Base-by-base conservation (phyloP, 2,888 invertebrate genomes). In the Dione juno region DNA sequence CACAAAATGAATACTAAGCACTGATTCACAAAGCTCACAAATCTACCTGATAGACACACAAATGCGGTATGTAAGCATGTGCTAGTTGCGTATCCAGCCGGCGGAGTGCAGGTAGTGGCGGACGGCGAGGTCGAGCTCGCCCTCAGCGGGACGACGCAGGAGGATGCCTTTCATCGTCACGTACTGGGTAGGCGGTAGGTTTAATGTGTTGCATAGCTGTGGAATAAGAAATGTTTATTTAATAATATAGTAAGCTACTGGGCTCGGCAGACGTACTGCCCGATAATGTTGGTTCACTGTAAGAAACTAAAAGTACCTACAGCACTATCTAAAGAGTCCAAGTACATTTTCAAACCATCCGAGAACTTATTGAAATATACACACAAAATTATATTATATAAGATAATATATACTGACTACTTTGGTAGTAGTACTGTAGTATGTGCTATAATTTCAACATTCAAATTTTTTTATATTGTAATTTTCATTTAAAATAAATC, bases 111-210 rank as follows among this genome's bases (percentile, higher is more conserved):
- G 82, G 81, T 93, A 93, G 69, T 89, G 89, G 0, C 85, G 75
- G 48, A 93, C 82, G 59, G 89, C 81, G 66, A 81, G 76, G 80
- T 92, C 92, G 2, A 87, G 70, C 66, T 92, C 92, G 70, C 78
- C 78, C 79, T 90, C 88, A 54, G 84, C 78, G 8, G 84, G 77
- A 74, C 96, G 96, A 84, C 96, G 95, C 70, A 98, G 94, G 75
- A 98, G 94, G 78, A 97, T 95, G 14, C 98, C 96, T 90, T 98
- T 98, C 87, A 98, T 94, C 5, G 97, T 97, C 79, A 97, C 95
- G 93, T 98, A 98, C 87, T 97, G 97, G 71, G 97, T 96, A 75
- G 98, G 97, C 78, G 96, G 95, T 84, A 98, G 93, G 84, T 97
- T 96, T 82, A 98, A 94, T 71, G 95, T 91, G 67, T 94, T 93